These are phyloP conservation scores for Sinocyclocheilus anophthalmus DNA, from an alignment of 2,113 vertebrate genomes.

Conservation along the genomic window DNA sequence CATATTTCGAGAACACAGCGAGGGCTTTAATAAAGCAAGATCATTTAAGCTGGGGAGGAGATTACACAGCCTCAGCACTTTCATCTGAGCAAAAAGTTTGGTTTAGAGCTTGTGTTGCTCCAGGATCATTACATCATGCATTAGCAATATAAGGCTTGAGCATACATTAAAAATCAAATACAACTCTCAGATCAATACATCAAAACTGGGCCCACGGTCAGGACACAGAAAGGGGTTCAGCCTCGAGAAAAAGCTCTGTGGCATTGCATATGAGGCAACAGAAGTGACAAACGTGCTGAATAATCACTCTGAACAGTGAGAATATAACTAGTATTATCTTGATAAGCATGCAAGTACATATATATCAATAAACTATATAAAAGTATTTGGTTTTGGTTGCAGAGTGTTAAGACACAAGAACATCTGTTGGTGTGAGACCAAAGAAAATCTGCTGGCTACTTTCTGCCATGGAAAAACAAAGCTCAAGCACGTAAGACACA, in stretches of 20 bases:
- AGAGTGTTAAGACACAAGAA: conserved; percentile 10
- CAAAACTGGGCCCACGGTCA: neutral
- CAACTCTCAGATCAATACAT: conserved; percentile 12
- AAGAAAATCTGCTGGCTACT: neutral
- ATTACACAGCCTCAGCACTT: neutral
- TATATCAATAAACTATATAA: neutral
- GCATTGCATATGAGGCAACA: conserved; percentile 14
- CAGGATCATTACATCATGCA: conserved; percentile 25
- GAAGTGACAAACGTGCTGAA: conserved; percentile 12
- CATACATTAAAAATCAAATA: conserved; percentile 32
- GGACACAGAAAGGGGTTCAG: neutral
- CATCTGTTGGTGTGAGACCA: neutral
- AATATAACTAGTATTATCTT: neutral
- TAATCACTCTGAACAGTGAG: neutral
- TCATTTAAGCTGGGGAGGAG: neutral
- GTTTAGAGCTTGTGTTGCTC: conserved; percentile 26
- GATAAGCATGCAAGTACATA: conserved; percentile 25
- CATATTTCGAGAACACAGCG: neutral
- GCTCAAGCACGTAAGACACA: neutral
- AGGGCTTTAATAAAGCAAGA: conserved; percentile 30
- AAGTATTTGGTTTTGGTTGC: neutral
- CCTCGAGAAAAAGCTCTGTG: neutral
- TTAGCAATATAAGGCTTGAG: conserved; percentile 2
- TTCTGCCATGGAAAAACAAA: neutral
- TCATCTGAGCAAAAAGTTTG: neutral